Conservation (phyloP, 2,888 invertebrate species). For the Stenoptilia bipunctidactyla region DNA sequence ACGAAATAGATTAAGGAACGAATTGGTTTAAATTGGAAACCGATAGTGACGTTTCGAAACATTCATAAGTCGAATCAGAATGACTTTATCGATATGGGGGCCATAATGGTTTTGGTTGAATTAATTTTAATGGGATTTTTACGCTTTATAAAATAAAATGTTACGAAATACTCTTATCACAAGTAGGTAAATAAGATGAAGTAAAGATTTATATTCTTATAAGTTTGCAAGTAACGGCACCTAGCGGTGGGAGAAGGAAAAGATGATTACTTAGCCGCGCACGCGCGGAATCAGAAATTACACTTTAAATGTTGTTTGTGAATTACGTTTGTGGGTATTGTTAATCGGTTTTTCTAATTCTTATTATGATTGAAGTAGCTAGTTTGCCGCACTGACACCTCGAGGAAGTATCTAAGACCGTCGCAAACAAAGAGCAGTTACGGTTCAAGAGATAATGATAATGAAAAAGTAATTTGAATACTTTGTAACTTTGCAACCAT, state of each 20-base stretch:
- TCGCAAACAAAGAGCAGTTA: conserved; percentile 51
- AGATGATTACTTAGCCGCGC: conserved; percentile 30
- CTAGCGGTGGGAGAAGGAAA: conserved; percentile 28
- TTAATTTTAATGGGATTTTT: conserved; percentile 70
- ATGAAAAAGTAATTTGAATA: background rate
- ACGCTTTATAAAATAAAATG: conserved; percentile 66
- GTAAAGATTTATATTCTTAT: background rate
- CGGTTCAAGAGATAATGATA: conserved; percentile 43
- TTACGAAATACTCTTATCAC: conserved; percentile 47
- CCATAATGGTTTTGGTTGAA: conserved; percentile 66
- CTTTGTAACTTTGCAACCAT: background rate
- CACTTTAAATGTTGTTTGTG: background rate
- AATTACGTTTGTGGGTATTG: conserved; percentile 1
- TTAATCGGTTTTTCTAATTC: background rate
- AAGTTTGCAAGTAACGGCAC: conserved; percentile 31
- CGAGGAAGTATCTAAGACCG: conserved; percentile 39
- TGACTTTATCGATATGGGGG: conserved; percentile 68
- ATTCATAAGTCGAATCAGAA: conserved; percentile 66
- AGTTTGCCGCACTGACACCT: conserved; percentile 35
- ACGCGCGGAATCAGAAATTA: conserved; percentile 29
- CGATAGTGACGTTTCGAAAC: conserved; percentile 71
- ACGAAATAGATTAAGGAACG: conserved; percentile 70
- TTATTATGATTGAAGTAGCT: conserved; percentile 14
- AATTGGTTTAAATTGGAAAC: conserved; percentile 71
- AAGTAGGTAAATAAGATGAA: background rate